These are phyloP conservation scores for Mactromeris polynyma DNA, from an alignment of 2,888 invertebrate genomes.

Conservation along the genomic window DNA sequence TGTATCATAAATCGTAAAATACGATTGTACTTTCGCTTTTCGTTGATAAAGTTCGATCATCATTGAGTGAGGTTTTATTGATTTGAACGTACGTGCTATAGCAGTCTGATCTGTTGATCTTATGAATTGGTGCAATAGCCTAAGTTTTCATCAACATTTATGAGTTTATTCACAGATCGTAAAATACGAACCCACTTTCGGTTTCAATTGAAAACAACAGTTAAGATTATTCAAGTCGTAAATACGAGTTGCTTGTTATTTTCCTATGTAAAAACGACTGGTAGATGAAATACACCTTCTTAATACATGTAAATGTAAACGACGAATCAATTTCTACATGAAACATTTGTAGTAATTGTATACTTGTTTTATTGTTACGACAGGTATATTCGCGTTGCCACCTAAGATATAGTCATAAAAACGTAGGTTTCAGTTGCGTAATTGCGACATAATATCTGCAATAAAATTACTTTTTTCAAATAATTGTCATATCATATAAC, in stretches of 20 bases:
- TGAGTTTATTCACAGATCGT: background rate
- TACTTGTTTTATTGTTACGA: background rate
- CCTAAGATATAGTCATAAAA: background rate
- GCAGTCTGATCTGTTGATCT: too few relatives aligned
- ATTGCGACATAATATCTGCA: background rate
- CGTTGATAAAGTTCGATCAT: too few relatives aligned
- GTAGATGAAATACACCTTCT: background rate
- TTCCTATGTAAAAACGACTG: background rate
- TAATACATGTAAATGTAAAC: background rate
- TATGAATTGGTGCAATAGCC: too few relatives aligned
- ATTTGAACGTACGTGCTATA: too few relatives aligned
- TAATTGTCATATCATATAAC: slow-evolving; percentile 10
- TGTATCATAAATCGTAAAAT: too few relatives aligned
- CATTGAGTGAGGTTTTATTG: too few relatives aligned
- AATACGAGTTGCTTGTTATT: background rate
- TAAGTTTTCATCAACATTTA: too few relatives aligned
- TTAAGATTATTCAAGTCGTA: background rate
- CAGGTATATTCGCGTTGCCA: background rate
- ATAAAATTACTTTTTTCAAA: background rate
- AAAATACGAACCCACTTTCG: background rate
- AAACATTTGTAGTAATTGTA: background rate
- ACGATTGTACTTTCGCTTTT: too few relatives aligned
- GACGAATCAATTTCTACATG: background rate
- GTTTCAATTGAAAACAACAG: background rate
- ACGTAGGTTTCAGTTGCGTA: background rate